A percentile compares a stretch with the other conserved stretches of the same genome.
Evolutionary conservation across 2,113 vertebrate genomes (phyloP).

Genomic region (Acanthisitta chloris): DNA sequence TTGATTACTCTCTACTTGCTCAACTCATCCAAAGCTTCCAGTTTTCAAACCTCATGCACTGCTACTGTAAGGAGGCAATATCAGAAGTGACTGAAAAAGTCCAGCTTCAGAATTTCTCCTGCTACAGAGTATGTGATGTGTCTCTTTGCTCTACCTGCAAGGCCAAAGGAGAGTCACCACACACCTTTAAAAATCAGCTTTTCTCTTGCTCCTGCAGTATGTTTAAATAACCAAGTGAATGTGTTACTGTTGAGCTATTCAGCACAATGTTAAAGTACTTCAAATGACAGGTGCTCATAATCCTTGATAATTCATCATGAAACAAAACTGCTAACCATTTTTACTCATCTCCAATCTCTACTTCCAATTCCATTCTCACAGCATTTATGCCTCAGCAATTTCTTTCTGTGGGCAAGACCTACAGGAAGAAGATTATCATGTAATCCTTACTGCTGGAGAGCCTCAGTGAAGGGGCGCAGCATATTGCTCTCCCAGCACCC

Average conservation of each 20-base stretch:
- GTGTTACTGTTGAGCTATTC: neutral
- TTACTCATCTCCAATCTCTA: neutral
- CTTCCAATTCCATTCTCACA: neutral
- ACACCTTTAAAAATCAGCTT: neutral
- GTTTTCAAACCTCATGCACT: neutral
- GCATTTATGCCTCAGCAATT: neutral
- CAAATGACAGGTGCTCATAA: neutral
- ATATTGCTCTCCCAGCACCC: neutral
- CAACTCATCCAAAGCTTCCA: neutral
- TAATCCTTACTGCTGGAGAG: neutral
- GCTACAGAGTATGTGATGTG: neutral
- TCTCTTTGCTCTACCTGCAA: neutral
- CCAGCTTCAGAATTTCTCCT: neutral
- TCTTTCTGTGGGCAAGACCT: neutral
- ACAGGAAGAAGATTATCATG: neutral
- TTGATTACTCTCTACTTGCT: neutral
- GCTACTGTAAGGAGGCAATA: neutral
- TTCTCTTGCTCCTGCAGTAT: neutral
- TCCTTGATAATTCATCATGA: neutral
- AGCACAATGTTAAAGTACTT: neutral
- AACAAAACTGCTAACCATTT: neutral
- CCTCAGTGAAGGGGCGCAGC: neutral
- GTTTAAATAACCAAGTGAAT: neutral
- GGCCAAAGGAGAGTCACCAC: neutral
- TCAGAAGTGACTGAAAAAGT: neutral